A percentile compares a stretch with the other conserved stretches of the same genome.
phyloP scores from a whole-genome alignment of 2,797 vertebrate genomes.

The Rhabdophis nuchalis region DNA sequence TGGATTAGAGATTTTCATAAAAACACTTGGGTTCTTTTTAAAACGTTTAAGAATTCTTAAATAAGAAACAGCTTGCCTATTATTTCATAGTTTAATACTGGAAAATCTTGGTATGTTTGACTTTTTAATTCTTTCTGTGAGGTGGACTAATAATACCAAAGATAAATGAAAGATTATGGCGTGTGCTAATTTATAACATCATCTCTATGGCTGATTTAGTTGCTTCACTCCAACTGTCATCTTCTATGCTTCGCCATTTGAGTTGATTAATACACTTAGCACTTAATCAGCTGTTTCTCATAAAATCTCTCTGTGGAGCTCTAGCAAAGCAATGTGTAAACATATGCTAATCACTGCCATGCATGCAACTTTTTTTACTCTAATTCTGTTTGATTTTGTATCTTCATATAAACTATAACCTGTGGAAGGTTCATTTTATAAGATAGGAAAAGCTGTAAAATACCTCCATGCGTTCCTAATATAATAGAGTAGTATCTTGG shows the following conservation, averaged over 20 bases:
- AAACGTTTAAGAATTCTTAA: neutral
- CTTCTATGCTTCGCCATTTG: neutral
- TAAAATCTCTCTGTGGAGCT: neutral
- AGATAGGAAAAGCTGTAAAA: neutral
- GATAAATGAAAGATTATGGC: neutral
- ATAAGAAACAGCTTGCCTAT: neutral
- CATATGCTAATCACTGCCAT: constrained; percentile 2
- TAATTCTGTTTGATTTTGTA: neutral
- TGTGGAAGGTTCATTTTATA: neutral
- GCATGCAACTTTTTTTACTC: neutral
- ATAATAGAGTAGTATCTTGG: neutral
- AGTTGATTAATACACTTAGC: constrained; percentile 15
- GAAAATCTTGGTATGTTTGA: neutral
- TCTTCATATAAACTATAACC: neutral
- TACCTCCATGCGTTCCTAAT: neutral
- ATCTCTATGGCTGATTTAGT: constrained; percentile 14
- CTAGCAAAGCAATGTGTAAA: neutral
- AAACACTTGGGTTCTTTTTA: neutral
- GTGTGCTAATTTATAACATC: constrained; percentile 6
- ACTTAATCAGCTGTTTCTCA: constrained; percentile 14
- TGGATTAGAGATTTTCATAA: neutral
- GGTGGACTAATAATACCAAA: constrained; percentile 1
- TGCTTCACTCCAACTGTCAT: constrained; percentile 15
- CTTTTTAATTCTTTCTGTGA: neutral
- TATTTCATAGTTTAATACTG: neutral